Evolutionary conservation across 2,888 invertebrate genomes (phyloP), one percentile per base, ranked within the genome.

Genomic region (Shargacucullia verbasci): DNA sequence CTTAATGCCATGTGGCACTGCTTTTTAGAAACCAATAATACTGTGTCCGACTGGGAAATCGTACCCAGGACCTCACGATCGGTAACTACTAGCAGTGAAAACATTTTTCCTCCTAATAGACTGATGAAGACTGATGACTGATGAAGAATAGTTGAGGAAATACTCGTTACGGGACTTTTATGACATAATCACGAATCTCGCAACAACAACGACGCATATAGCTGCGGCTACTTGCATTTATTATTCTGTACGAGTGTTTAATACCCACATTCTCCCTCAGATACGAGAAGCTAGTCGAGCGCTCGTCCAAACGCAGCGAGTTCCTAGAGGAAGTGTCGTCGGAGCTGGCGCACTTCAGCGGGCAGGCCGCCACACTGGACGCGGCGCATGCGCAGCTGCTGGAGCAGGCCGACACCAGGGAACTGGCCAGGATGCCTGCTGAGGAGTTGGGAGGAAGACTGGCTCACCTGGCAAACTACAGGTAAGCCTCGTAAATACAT

Each of bases 231-330:
- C 4, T 20, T 20, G 20, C 20, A 20, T 20, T 20, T 20, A 20
- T 20, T 20, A 20, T 10, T 31, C 11, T 31, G 1, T 10, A 11
- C 11, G 10, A 10, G 10, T 10, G 31, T 31, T 12, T 10, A 25
- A 15, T 35, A 13, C 8, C 7, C 10, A 14, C 12, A 38, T 14
- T 34, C 6, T 40, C 39, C 9, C 11, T 13, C 47, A 96, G 98
- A 85, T 99, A 98, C 88, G 98, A 98, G 76, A 98, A 98, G 80
- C 94, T 99, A 0, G 95, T 97, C 44, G 98, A 98, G 70, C 96
- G 97, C 69, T 96, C 97, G 0, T 88, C 95, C 37, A 96, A 96
- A 61, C 96, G 98, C 52, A 96, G 96, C 5, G 97, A 97, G 73
- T 97, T 98, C 90, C 91, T 99, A 2, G 97, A 98, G 33, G 97